Conservation (phyloP, 2,888 invertebrate genomes). For the Trissolcus brochymenae region DNA sequence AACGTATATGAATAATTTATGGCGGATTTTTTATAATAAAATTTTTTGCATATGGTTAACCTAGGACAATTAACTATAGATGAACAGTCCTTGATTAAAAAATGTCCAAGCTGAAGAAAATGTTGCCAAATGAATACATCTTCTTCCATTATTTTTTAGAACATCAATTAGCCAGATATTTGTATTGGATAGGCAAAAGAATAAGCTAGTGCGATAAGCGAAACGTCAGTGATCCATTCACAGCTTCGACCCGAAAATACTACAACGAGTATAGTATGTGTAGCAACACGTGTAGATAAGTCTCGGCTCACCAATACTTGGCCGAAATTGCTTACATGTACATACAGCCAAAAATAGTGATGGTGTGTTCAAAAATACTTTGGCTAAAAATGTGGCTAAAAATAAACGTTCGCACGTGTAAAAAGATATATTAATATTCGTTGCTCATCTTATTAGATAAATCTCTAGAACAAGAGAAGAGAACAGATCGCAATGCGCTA, state of each 20-base stretch:
- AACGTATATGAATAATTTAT: no score
- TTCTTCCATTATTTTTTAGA: no score
- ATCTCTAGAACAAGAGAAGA: slow-evolving; percentile 53
- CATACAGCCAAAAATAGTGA: slow-evolving; percentile 68
- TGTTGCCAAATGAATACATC: no score
- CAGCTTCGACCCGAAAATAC: slow-evolving; percentile 45
- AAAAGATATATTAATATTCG: slow-evolving; percentile 73
- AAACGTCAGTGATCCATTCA: slow-evolving; percentile 54
- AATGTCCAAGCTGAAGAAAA: no score
- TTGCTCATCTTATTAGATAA: slow-evolving; percentile 58
- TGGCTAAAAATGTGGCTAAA: slow-evolving; percentile 72
- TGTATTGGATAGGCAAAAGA: background rate
- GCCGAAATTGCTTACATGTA: slow-evolving; percentile 12
- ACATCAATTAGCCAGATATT: no score
- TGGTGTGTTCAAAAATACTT: slow-evolving; percentile 71
- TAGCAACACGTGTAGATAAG: slow-evolving; percentile 23
- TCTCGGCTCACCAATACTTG: slow-evolving; percentile 8
- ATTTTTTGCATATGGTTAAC: no score
- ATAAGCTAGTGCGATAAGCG: background rate
- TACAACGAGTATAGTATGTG: slow-evolving; percentile 26
- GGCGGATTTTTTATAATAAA: no score
- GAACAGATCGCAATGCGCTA: slow-evolving; percentile 27
- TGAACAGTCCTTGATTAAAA: no score
- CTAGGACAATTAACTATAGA: no score
- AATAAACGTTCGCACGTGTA: slow-evolving; percentile 73